phyloP scores from a whole-genome alignment of 37 sponge, comb jelly and placozoan species.

The Eunapius fragilis region DNA sequence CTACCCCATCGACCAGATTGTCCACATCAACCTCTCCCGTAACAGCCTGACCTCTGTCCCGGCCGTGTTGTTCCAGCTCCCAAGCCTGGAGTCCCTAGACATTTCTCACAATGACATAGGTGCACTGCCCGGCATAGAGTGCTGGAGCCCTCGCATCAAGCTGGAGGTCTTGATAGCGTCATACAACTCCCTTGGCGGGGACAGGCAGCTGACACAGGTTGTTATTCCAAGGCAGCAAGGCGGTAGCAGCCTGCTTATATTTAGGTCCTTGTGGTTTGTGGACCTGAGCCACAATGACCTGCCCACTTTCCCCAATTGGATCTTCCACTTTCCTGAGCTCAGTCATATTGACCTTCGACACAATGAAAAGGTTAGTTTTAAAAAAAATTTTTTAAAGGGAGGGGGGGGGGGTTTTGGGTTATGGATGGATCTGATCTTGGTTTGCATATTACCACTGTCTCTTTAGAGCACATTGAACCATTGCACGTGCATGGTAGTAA shows the following conservation, averaged over 20 bases:
- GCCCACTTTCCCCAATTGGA: slow-evolving; percentile 18
- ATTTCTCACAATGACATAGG: slow-evolving; percentile 63
- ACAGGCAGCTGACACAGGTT: slow-evolving; percentile 4
- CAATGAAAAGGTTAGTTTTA: slow-evolving; percentile 31
- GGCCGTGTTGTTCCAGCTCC: slow-evolving; percentile 40
- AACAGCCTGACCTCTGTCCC: slow-evolving; percentile 53
- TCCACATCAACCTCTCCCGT: slow-evolving; percentile 62
- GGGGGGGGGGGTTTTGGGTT: no score
- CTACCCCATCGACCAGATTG: neutral
- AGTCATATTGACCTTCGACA: slow-evolving; percentile 36
- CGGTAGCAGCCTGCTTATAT: neutral
- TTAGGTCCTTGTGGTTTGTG: slow-evolving; percentile 47
- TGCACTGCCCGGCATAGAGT: slow-evolving; percentile 13
- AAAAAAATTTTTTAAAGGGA: neutral
- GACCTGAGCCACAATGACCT: slow-evolving; percentile 63
- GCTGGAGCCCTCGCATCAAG: slow-evolving; percentile 27
- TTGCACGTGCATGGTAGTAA: no score
- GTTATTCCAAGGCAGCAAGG: neutral
- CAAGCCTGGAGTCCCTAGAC: slow-evolving; percentile 50
- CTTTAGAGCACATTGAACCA: no score
- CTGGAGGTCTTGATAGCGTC: slow-evolving; percentile 56
- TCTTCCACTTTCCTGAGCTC: slow-evolving; percentile 29
- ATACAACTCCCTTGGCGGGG: slow-evolving; percentile 41
- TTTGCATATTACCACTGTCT: no score
- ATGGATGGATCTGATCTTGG: no score